These are phyloP conservation scores for Arctocebus calabarensis DNA, from an alignment of 2,797 vertebrate genomes.

Conservation along the genomic window DNA sequence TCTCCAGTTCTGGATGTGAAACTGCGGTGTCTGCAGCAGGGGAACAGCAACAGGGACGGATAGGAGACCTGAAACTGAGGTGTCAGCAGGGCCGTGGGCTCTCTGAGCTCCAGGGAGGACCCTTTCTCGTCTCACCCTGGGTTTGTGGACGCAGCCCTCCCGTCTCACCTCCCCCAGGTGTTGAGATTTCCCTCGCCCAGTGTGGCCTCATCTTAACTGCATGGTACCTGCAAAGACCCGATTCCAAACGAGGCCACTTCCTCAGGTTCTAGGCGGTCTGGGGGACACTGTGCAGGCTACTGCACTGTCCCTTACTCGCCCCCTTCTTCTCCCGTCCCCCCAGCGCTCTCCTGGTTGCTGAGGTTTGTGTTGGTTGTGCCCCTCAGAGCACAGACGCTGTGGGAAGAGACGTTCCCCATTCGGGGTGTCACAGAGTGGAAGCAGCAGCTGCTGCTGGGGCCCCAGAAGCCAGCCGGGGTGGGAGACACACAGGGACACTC, in stretches of 20 bases:
- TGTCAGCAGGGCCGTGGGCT: accelerated
- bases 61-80: too few relatives aligned
- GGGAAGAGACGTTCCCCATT: neutral
- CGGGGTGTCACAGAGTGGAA: neutral
- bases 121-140: too few relatives aligned
- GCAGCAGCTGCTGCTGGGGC: accelerated
- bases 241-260: neutral
- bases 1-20: too few relatives aligned
- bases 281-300: too few relatives aligned
- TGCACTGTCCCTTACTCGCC: neutral
- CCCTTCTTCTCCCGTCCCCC: neutral
- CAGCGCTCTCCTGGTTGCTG: neutral
- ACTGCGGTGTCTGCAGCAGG: too few relatives aligned
- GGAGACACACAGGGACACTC: neutral
- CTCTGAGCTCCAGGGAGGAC: neutral
- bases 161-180: too few relatives aligned
- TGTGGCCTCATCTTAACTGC: neutral
- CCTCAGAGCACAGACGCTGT: too few relatives aligned
- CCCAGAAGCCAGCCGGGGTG: neutral
- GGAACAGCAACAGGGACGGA: neutral
- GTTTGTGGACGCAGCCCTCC: neutral
- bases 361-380: neutral
- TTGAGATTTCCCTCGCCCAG: neutral
- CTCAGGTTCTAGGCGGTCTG: neutral
- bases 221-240: neutral